Percentiles rank a stretch among this genome's conserved stretches.
Conservation (phyloP, 1,140 invertebrate genomes). For the Cecropterus lyciades region DNA sequence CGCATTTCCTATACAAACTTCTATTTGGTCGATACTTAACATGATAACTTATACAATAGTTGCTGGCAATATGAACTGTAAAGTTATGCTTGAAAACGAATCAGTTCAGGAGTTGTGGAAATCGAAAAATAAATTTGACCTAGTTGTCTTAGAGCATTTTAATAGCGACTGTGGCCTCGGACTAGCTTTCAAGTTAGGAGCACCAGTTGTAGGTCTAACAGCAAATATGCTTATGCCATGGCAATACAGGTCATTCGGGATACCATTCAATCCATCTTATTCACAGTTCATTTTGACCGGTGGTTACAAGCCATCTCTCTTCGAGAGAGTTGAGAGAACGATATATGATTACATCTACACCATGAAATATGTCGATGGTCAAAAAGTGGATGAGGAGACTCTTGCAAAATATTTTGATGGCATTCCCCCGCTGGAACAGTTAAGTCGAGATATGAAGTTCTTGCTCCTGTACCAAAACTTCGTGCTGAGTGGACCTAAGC, state of each 20-base stretch:
- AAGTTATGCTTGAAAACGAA: constrained; percentile 64
- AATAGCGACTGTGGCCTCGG: constrained; percentile 88
- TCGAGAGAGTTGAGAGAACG: constrained; percentile 65
- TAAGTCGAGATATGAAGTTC: constrained; percentile 84
- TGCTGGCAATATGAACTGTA: constrained; percentile 66
- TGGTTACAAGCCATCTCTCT: constrained; percentile 84
- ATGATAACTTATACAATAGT: constrained; percentile 43
- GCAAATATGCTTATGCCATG: constrained; percentile 86
- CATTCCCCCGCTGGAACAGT: constrained; percentile 84
- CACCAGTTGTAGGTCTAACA: constrained; percentile 85
- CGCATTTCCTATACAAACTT: constrained; percentile 48
- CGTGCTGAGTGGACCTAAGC: constrained; percentile 81
- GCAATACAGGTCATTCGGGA: constrained; percentile 84
- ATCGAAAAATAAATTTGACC: constrained; percentile 85
- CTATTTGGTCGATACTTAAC: constrained; percentile 48
- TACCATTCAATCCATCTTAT: constrained; percentile 85
- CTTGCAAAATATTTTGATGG: constrained; percentile 84
- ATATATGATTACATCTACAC: constrained; percentile 62
- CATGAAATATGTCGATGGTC: constrained; percentile 19
- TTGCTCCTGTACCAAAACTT: constrained; percentile 87
- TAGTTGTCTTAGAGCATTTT: constrained; percentile 88
- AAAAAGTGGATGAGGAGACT: constrained; percentile 40
- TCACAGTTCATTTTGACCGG: constrained; percentile 84
- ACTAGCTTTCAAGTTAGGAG: constrained; percentile 85
- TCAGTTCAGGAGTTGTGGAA: constrained; percentile 72